Evolutionary conservation across 1,140 invertebrate genomes (phyloP), one percentile per base, ranked within the genome.

Genomic region (Formica selysi): DNA sequence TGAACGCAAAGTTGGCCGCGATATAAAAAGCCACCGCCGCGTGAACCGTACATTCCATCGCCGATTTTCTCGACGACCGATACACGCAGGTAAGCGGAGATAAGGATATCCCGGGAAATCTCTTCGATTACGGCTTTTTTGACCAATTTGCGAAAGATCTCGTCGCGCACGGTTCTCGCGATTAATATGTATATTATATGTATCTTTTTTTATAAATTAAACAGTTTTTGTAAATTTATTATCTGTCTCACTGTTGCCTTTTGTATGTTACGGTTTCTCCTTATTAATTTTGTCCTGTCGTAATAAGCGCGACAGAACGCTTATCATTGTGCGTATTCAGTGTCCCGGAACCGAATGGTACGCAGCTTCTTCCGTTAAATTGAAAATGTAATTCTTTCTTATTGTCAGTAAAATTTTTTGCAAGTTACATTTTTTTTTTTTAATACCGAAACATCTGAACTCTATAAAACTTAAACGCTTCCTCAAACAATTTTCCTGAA

Each of bases 21-120:
- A 64, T 91, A 91, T 91, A 91, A 91, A 91, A 91, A 89, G 80
- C 67, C 44, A 73, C 2, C 26, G 29, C 79, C 1, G 22, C 65
- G 70, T 41, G 19, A 36, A 80, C 11, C 67, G 57, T 41, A 68
- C 87, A 89, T 59, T 89, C 32, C 26, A 68, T 29, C 48, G 44
- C 48, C 54, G 61, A 64, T 89, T 89, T 57, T 81, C n/a, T 11
- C 41, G 4, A 65, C 70, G n/a, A 26, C 26, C 13, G 59, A n/a
- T 71, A 70, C 22, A 76, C 48, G 70, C 73, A 87, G 73, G 61
- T 89, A 70, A 90, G 76, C 13, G 41, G 0, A 7, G 41, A 48
- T 32, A 13, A 51, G 8, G 6, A 32, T 57, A 8, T 83, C 48
- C 13, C 16, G 16, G 1, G 44, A 71, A 11, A 13, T 41, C 5